Evolutionary conservation across 2,888 invertebrate species (phyloP).

Genomic region (Nephrocerus scutellatus): DNA sequence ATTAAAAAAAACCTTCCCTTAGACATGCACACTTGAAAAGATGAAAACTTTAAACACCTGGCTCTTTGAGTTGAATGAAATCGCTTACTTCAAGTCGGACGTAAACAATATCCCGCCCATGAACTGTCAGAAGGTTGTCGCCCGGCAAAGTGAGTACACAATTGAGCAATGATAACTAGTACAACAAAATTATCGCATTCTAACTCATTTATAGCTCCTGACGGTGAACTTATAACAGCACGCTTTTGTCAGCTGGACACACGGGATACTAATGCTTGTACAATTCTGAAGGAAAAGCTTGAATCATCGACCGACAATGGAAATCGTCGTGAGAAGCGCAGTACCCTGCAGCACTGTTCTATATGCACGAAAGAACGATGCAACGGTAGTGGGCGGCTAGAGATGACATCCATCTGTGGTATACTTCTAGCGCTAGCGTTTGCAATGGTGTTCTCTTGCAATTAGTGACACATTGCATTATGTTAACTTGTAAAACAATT

Average conservation of each 20-base stretch:
- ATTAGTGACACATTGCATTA: too few relatives aligned
- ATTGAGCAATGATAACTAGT: too few relatives aligned
- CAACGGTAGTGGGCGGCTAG: conserved; percentile 32
- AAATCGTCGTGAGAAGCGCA: conserved; percentile 19
- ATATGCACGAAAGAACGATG: conserved; percentile 39
- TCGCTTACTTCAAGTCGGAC: conserved; percentile 38
- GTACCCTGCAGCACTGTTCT: conserved; percentile 31
- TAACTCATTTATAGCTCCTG: conserved; percentile 22
- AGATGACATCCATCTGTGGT: too few relatives aligned
- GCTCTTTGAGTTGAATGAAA: conserved; percentile 46
- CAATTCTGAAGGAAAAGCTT: conserved; percentile 36
- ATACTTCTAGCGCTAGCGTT: conserved; percentile 4
- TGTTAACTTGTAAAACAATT: too few relatives aligned
- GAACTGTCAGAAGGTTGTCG: conserved; percentile 47
- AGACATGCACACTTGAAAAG: conserved; percentile 42
- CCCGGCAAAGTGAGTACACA: conserved; percentile 41
- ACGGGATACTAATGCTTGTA: conserved; percentile 41
- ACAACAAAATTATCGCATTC: conserved; percentile 20
- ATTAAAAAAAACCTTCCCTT: too few relatives aligned
- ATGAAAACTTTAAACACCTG: conserved; percentile 41
- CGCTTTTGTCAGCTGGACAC: conserved; percentile 45
- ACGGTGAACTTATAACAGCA: conserved; percentile 34
- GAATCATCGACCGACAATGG: conserved; percentile 1
- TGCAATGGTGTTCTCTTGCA: conserved; percentile 11
- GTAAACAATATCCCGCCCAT: conserved; percentile 39